Percentiles rank a stretch among this genome's conserved stretches.
Conservation (phyloP, 2,797 vertebrate genomes). For the Hemibagrus guttatus region DNA sequence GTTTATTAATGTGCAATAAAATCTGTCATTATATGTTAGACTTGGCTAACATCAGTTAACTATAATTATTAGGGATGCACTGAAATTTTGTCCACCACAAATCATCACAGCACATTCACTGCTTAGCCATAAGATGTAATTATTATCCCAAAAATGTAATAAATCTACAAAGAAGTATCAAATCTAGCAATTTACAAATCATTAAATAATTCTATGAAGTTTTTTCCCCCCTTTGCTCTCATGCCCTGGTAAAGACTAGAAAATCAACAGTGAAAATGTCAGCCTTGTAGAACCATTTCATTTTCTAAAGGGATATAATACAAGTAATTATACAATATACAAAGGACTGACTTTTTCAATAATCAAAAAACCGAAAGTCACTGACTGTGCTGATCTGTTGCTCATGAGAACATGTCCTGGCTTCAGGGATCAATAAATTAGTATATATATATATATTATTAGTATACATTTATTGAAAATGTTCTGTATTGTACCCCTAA, state of each 20-base stretch:
- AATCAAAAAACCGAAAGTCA: background rate
- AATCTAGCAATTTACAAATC: background rate
- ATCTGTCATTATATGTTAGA: background rate
- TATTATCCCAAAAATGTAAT: background rate
- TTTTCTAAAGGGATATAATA: background rate
- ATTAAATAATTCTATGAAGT: background rate
- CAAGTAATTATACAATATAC: background rate
- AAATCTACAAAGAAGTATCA: background rate
- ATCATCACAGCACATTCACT: background rate
- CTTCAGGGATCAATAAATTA: background rate
- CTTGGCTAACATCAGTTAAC: background rate
- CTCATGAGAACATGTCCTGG: background rate
- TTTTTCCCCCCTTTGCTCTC: background rate
- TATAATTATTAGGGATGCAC: background rate
- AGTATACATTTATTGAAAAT: background rate
- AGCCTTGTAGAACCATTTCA: background rate
- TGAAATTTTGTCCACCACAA: background rate
- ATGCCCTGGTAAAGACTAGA: background rate
- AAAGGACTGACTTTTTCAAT: background rate
- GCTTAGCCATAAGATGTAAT: background rate
- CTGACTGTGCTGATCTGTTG: background rate
- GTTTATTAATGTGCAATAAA: background rate
- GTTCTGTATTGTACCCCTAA: background rate
- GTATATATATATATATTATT: no score
- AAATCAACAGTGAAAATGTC: background rate